phyloP scores from a whole-genome alignment of 2,113 vertebrate genomes.

The Turdus rufiventris region DNA sequence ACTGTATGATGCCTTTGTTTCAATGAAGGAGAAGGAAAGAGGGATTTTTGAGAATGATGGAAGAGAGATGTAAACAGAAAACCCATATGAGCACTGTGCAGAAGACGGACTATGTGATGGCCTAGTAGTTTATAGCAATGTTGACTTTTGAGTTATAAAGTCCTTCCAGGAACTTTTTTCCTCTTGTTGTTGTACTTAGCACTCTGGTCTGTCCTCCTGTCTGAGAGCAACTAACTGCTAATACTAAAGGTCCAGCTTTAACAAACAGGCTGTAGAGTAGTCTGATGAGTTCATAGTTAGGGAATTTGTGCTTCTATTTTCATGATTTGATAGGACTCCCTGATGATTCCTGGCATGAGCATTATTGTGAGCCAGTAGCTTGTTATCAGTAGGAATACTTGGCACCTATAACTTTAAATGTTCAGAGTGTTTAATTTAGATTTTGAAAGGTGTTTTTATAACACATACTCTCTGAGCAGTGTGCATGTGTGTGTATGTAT shows the following conservation, averaged over 20 bases:
- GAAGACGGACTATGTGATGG: not conserved
- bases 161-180: not conserved
- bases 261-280: not conserved
- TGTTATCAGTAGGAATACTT: not conserved
- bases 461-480: not conserved
- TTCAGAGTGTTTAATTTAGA: not conserved
- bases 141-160: not conserved
- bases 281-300: conserved; percentile 22
- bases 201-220: not conserved
- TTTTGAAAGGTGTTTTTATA: not conserved
- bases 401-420: not conserved
- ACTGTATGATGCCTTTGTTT: not conserved
- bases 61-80: not conserved
- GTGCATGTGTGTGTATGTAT: not conserved
- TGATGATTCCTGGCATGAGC: conserved; percentile 13
- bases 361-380: not conserved
- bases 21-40: not conserved
- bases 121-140: not conserved
- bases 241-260: not conserved
- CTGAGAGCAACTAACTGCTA: not conserved
- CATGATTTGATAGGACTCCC: conserved; percentile 10
- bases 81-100: not conserved
- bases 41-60: not conserved
- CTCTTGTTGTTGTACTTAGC: not conserved
- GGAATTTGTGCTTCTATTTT: conserved; percentile 50